Evolutionary conservation across 92 coral and sea anemone species (phyloP), one percentile per base, ranked within the genome.

Genomic region (Porites divaricata): DNA sequence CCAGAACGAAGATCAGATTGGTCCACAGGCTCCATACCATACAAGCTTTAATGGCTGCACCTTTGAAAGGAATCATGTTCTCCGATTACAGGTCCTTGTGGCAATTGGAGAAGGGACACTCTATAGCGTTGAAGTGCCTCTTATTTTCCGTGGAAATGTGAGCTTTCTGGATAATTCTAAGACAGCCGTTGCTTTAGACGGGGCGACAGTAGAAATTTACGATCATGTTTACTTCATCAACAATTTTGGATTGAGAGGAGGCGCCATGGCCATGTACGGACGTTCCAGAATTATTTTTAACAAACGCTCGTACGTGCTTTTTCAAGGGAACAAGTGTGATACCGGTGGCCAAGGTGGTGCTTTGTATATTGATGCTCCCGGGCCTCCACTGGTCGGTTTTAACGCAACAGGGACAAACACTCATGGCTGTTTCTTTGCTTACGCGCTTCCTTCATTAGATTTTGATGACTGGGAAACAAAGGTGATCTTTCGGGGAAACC

Each of bases 201-300:
- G 94, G 16, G 88, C 95, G 13, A 90, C 93, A 41, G 76, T 92
- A 72, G 81, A 78, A 63, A 90, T 95, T 24, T 67, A 64, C 69
- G 94, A 74, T 16, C 78, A 53, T 13, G 90, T 92, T 28, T 11
- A 57, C 56, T 93, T 95, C 76, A 74, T 45, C 23, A 76, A 77
- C 19, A 95, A 95, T 56, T 84, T 59, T 70, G 98, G 98, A 2
- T 84, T 84, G 35, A 53, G 91, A 63, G 98, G 98, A 6, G 98
- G 98, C 16, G 98, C 95, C 15, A 77, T 95, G 14, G 98, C 98
- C 35, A 75, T 95, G 89, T 95, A 95, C 67, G 98, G 98, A 48
- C 93, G 91, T 69, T 92, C 98, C 26, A 86, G 79, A 84, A 82
- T 95, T 57, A 56, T 79, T 53, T 87, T 93, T 51, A 56, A 67